These are phyloP conservation scores for Clitarchus hookeri DNA, from an alignment of 2,888 invertebrate genomes.

Conservation along the genomic window DNA sequence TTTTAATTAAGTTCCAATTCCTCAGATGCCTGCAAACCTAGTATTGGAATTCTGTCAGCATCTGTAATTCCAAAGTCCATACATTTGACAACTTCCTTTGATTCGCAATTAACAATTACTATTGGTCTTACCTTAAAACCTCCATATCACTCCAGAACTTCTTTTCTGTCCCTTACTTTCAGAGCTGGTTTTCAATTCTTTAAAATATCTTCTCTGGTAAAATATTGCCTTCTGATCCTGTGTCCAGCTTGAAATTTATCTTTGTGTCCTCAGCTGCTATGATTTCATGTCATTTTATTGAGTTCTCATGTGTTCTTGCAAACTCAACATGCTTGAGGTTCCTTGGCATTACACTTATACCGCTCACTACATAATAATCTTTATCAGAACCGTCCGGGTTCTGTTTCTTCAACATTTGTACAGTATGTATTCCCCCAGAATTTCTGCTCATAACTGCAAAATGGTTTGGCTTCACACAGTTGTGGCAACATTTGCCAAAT, in stretches of 20 bases:
- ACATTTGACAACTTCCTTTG: background rate
- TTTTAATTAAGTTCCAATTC: background rate
- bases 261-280: background rate
- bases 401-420: background rate
- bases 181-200: background rate
- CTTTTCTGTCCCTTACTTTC: background rate
- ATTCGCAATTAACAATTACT: background rate
- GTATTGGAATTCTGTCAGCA: background rate
- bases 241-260: background rate
- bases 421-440: background rate
- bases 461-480: background rate
- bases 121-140: background rate
- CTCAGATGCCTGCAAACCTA: background rate
- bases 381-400: background rate
- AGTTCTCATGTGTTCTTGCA: background rate
- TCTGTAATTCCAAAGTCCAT: background rate
- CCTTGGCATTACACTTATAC: background rate
- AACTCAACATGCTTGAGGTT: background rate
- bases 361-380: background rate
- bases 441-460: background rate
- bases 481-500: background rate
- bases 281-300: background rate
- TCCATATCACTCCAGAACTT: background rate
- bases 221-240: background rate
- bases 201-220: background rate